A percentile compares a stretch with the other conserved stretches of the same genome.
phyloP scores from a whole-genome alignment of 2,113 vertebrate genomes.

The Aspiorhynchus laticeps region DNA sequence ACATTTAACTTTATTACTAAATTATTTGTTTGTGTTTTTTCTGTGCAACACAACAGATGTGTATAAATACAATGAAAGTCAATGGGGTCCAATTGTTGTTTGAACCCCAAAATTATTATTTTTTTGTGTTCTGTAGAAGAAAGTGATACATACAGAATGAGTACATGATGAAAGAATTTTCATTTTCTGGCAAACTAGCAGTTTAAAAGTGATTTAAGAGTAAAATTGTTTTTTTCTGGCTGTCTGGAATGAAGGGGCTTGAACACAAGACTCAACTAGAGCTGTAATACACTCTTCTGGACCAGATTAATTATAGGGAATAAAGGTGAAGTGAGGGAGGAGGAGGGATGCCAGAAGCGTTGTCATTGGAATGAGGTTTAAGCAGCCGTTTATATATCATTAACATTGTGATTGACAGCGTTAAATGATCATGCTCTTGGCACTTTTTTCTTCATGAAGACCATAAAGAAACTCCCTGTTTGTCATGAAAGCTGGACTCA shows the following conservation, averaged over 20 bases:
- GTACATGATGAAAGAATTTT: neutral
- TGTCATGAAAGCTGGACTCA: neutral
- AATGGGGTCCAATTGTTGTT: neutral
- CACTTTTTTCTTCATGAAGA: neutral
- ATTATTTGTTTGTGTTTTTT: neutral
- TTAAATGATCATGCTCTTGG: conserved; percentile 5
- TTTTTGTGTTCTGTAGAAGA: neutral
- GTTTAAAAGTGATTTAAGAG: neutral
- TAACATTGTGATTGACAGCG: conserved; percentile 14
- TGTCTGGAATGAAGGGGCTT: neutral
- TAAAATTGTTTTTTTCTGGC: neutral
- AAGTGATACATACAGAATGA: neutral
- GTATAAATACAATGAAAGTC: neutral
- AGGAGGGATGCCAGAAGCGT: conserved; percentile 12
- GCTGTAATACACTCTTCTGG: neutral
- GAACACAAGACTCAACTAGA: neutral
- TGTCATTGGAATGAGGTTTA: conserved; percentile 2
- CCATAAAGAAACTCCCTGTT: neutral
- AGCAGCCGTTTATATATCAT: conserved; percentile 25
- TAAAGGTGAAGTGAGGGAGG: neutral
- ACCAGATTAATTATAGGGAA: conserved; percentile 16
- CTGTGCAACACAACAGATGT: neutral
- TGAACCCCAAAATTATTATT: neutral
- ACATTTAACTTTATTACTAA: neutral
- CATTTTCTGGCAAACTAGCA: neutral